These are phyloP conservation scores for Megaceryle alcyon DNA, from an alignment of 2,797 vertebrate genomes.

Conservation along the genomic window DNA sequence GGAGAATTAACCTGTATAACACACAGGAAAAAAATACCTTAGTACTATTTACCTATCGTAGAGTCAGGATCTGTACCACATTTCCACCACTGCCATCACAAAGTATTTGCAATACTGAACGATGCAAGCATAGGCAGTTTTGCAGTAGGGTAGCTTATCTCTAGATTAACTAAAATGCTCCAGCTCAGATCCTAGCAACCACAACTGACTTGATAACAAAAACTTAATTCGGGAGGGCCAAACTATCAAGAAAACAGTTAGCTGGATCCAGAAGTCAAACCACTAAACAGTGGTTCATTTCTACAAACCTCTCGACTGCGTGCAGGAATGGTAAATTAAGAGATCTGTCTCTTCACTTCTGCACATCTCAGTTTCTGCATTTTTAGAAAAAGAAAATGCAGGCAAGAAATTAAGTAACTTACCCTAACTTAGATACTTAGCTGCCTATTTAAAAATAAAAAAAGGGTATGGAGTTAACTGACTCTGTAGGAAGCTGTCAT, in stretches of 20 bases:
- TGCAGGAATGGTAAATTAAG: background rate
- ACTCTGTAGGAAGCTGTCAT: background rate
- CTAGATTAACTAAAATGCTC: background rate
- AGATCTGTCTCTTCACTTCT: background rate
- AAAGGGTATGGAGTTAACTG: accelerated
- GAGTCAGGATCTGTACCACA: background rate
- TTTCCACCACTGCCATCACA: background rate
- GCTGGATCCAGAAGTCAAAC: background rate
- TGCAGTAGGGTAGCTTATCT: background rate
- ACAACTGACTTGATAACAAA: background rate
- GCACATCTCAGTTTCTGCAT: background rate
- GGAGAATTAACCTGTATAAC: background rate
- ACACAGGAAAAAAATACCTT: background rate
- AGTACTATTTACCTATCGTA: background rate
- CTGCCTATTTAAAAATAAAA: background rate
- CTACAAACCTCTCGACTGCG: background rate
- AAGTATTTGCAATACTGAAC: background rate
- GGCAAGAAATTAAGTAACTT: background rate
- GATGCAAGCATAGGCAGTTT: accelerated
- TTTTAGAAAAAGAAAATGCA: background rate
- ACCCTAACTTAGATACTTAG: background rate
- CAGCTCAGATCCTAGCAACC: background rate
- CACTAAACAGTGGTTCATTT: background rate
- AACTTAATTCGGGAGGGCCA: background rate
- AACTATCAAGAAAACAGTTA: background rate